These are phyloP conservation scores for Macroramphosus scolopax DNA, from an alignment of 2,797 vertebrate species.

Conservation along the genomic window DNA sequence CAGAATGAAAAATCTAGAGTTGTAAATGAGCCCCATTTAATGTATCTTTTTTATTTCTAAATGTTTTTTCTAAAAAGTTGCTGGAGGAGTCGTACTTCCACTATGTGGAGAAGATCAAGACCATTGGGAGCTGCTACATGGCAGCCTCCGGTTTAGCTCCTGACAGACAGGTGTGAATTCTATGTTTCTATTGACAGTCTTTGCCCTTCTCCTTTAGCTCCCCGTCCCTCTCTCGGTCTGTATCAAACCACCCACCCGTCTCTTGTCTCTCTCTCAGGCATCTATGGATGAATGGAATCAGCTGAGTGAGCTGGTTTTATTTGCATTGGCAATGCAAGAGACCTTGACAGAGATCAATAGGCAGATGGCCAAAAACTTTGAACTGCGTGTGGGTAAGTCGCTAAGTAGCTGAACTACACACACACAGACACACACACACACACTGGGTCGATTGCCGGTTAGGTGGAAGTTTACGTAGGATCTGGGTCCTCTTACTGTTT, in stretches of 20 bases:
- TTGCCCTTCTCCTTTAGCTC: background rate
- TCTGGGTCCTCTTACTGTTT: no score
- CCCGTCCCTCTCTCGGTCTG: background rate
- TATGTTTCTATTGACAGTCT: background rate
- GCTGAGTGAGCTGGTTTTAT: conserved; percentile 79
- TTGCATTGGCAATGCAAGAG: conserved; percentile 80
- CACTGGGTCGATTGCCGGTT: background rate
- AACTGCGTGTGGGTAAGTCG: conserved; percentile 77
- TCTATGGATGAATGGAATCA: conserved; percentile 75
- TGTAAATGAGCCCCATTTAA: background rate
- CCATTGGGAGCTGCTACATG: conserved; percentile 82
- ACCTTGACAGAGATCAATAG: conserved; percentile 77
- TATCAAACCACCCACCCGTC: conserved; percentile 3
- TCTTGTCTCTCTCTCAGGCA: conserved; percentile 25
- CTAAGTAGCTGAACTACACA: conserved; percentile 11
- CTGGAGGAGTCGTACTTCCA: conserved; percentile 79
- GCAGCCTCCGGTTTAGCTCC: conserved; percentile 79
- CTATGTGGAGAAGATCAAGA: conserved; percentile 83
- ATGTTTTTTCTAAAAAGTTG: conserved; percentile 55
- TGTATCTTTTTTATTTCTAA: background rate
- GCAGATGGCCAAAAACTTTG: conserved; percentile 71
- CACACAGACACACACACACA: conserved; percentile 12
- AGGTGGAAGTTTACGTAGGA: background rate
- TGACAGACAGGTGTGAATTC: conserved; percentile 59
- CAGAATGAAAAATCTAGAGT: no score